Conservation (phyloP, 2,888 invertebrate species). For the Chironomus riparius region DNA sequence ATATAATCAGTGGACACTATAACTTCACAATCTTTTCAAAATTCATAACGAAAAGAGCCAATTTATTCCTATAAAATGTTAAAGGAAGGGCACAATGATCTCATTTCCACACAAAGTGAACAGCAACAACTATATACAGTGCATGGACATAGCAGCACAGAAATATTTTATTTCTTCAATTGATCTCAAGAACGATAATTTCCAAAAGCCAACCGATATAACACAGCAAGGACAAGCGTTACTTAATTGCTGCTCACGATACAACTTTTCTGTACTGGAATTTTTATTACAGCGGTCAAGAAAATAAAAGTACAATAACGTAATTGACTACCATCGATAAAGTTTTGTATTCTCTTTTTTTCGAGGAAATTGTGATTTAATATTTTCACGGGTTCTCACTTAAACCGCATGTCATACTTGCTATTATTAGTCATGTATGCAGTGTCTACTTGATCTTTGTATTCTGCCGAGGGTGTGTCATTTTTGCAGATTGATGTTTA, state of each 20-base stretch:
- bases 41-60: no score
- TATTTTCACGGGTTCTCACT: not conserved
- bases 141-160: not conserved
- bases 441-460: not conserved
- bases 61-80: no score
- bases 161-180: not conserved
- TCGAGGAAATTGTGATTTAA: not conserved
- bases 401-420: not conserved
- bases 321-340: not conserved
- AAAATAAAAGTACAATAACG: not conserved
- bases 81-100: not conserved
- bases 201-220: not conserved
- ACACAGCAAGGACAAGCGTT: not conserved
- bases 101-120: no score
- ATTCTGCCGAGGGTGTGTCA: not conserved
- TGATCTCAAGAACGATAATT: not conserved
- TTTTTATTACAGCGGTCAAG: not conserved
- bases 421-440: not conserved
- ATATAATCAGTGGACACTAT: no score
- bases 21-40: no score
- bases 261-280: not conserved
- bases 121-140: no score
- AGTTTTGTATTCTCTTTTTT: not conserved
- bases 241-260: not conserved
- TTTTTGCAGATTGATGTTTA: not conserved